Conservation (phyloP, 1,140 invertebrate species). For the Drosophila takahashii region DNA sequence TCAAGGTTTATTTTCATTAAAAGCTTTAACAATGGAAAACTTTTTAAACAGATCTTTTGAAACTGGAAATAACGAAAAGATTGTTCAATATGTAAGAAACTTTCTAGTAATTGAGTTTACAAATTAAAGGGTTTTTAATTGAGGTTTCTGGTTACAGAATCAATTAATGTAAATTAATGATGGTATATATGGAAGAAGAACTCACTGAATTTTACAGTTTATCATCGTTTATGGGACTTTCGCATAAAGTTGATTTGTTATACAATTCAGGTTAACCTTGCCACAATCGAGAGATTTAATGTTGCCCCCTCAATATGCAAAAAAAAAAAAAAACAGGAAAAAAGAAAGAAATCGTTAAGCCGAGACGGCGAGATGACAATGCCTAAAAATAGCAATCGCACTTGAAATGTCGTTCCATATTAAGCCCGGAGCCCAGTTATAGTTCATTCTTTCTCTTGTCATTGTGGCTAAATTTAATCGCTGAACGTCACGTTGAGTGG, state of each 20-base stretch:
- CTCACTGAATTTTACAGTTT: neutral
- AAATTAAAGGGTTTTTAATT: no score
- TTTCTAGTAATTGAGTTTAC: no score
- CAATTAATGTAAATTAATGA: neutral
- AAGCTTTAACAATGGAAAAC: neutral
- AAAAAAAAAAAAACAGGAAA: slow-evolving; percentile 48
- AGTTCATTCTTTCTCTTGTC: slow-evolving; percentile 26
- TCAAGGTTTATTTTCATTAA: neutral
- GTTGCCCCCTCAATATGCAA: slow-evolving; percentile 62
- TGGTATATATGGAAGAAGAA: neutral
- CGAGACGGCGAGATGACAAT: slow-evolving; percentile 68
- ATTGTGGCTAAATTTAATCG: slow-evolving; percentile 78
- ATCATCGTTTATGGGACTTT: neutral
- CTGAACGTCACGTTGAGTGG: slow-evolving; percentile 58
- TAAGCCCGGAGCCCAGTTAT: slow-evolving; percentile 49
- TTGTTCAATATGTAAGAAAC: neutral
- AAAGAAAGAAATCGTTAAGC: slow-evolving; percentile 23
- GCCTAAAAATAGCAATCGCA: slow-evolving; percentile 78
- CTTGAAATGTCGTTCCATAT: slow-evolving; percentile 81
- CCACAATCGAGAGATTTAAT: slow-evolving; percentile 18
- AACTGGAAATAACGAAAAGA: no score
- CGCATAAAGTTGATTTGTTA: slow-evolving; percentile 9
- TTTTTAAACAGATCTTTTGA: neutral
- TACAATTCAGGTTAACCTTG: slow-evolving; percentile 57
- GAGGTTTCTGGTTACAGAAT: slow-evolving; percentile 3